Evolutionary conservation across 2,113 vertebrate genomes (phyloP).

Genomic region (Spilogale gracilis): DNA sequence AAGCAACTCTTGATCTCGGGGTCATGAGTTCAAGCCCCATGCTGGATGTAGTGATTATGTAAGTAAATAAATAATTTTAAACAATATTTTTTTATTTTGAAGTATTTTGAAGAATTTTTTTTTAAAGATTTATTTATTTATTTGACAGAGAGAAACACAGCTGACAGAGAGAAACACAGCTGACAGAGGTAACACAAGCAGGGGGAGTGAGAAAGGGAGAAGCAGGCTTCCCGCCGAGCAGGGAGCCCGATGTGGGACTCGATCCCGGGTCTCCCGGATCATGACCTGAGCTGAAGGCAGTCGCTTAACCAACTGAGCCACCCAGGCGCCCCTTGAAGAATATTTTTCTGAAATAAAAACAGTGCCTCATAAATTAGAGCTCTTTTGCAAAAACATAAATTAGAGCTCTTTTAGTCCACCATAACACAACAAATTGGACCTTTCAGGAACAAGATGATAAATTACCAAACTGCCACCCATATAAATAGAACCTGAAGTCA

Average conservation of each 20-base stretch:
- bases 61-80: not conserved
- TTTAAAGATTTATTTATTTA: not conserved
- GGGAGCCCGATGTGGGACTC: no score
- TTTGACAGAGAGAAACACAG: no score
- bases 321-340: not conserved
- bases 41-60: not conserved
- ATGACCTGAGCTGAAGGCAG: no score
- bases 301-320: no score
- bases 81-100: not conserved
- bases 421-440: not conserved
- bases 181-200: no score
- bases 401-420: not conserved
- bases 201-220: no score
- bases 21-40: not conserved
- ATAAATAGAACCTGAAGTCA: not conserved
- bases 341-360: conserved; percentile 47
- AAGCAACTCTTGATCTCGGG: not conserved
- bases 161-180: no score
- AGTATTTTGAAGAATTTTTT: conserved; percentile 37
- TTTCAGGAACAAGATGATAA: not conserved
- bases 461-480: not conserved
- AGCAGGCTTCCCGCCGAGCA: no score
- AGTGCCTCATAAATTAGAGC: not conserved
- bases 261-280: no score
- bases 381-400: not conserved